Conservation (phyloP, 2,888 invertebrate species). For the Rhimphoctona megacephalus region DNA sequence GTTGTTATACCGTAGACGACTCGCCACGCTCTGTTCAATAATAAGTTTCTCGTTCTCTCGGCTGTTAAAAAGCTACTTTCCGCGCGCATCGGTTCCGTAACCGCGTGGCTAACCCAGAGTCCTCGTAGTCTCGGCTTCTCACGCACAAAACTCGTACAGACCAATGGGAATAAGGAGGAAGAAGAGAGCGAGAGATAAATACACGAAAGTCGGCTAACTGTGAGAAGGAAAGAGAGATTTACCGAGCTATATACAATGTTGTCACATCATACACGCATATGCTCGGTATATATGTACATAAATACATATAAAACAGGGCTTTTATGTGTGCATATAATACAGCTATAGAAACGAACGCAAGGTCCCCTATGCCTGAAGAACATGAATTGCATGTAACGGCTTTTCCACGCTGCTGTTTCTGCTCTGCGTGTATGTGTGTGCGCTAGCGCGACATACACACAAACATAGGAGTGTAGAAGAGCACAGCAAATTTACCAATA, state of each 20-base stretch:
- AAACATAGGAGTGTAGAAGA: conserved; percentile 32
- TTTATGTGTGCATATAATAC: conserved; percentile 13
- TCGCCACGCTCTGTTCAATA: conserved; percentile 64
- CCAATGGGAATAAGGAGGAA: conserved; percentile 65
- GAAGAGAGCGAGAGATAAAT: conserved; percentile 51
- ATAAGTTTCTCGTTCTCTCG: conserved; percentile 62
- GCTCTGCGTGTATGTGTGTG: conserved; percentile 60
- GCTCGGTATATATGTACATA: not conserved
- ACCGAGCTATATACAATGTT: conserved; percentile 41
- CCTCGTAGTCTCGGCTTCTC: conserved; percentile 57
- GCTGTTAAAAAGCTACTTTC: conserved; percentile 63
- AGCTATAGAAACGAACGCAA: conserved; percentile 61
- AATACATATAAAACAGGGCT: not conserved
- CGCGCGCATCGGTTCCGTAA: conserved; percentile 67
- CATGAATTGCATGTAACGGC: conserved; percentile 68
- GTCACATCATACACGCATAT: conserved; percentile 31
- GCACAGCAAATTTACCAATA: conserved; percentile 40
- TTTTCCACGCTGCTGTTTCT: conserved; percentile 54
- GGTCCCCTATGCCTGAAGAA: conserved; percentile 56
- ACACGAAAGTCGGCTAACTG: conserved; percentile 22
- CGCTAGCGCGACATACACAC: conserved; percentile 61
- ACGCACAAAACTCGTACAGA: conserved; percentile 67
- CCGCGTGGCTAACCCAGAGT: conserved; percentile 67
- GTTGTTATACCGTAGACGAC: conserved; percentile 57
- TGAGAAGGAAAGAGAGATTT: conserved; percentile 41